phyloP scores from a whole-genome alignment of 1,140 invertebrate species.

The Trichonephila inaurata region DNA sequence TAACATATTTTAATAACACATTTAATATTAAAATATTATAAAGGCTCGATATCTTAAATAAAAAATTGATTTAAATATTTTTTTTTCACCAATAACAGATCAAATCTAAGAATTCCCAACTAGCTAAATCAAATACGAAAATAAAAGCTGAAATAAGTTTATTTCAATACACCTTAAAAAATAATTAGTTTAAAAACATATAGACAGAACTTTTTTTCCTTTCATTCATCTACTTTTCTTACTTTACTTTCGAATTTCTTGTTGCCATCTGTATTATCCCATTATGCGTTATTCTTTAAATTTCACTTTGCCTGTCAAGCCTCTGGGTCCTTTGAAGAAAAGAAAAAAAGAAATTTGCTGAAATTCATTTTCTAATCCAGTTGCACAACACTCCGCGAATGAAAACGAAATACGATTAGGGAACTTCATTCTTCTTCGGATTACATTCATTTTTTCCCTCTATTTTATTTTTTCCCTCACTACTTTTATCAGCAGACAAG shows the following conservation, averaged over 20 bases:
- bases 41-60: no score
- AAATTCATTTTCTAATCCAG: conserved; percentile 53
- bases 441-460: not conserved
- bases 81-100: no score
- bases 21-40: no score
- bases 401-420: conserved; percentile 46
- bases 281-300: not conserved
- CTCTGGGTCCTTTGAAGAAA: no score
- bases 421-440: conserved; percentile 35
- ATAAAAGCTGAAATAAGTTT: no score
- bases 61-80: no score
- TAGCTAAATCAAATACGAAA: no score
- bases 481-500: not conserved
- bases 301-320: not conserved
- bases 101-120: no score
- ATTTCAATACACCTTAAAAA: not conserved
- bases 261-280: not conserved
- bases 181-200: conserved; percentile 34
- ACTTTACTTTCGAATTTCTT: not conserved
- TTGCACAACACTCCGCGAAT: conserved; percentile 38
- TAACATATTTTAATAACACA: no score
- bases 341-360: not conserved
- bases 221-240: not conserved
- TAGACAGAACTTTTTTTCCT: not conserved
- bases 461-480: not conserved